Evolutionary conservation across 23 tunicate species (phyloP).

Genomic region (Halocynthia aurantium): DNA sequence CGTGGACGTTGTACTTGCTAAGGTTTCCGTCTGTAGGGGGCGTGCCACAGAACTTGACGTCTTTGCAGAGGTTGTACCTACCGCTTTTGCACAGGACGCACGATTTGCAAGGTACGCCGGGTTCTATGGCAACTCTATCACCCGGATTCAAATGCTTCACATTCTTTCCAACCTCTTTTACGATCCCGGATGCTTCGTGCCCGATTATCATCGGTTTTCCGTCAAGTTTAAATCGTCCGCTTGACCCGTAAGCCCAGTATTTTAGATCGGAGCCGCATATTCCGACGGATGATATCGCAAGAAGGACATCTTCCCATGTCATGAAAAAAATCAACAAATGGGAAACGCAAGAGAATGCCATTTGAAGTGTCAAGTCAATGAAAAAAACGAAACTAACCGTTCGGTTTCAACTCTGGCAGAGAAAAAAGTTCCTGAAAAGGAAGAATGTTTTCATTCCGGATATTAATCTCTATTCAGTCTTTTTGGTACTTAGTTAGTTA

Average conservation of each 20-base stretch:
- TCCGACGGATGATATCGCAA: conserved; percentile 68
- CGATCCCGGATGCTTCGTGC: conserved; percentile 80
- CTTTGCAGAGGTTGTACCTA: conserved; percentile 77
- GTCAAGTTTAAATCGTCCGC: conserved; percentile 81
- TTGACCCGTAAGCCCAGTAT: conserved; percentile 94
- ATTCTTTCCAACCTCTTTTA: conserved; percentile 35
- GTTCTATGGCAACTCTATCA: conserved; percentile 90
- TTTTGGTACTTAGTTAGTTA: no score
- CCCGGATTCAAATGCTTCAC: conserved; percentile 62
- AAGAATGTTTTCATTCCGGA: not conserved
- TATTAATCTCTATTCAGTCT: not conserved
- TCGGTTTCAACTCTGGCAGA: not conserved
- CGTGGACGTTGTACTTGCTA: conserved; percentile 70
- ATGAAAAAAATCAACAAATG: no score
- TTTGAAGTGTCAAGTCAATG: not conserved
- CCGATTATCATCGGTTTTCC: conserved; percentile 89
- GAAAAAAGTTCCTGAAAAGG: not conserved
- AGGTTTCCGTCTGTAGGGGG: conserved; percentile 93
- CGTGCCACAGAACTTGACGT: conserved; percentile 88
- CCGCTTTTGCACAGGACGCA: conserved; percentile 58
- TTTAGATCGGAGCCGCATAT: conserved; percentile 91
- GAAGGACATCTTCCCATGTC: conserved; percentile 47
- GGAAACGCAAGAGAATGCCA: no score
- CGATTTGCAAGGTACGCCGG: conserved; percentile 78
- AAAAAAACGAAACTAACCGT: not conserved